Percentiles rank a stretch among this genome's conserved stretches.
Conservation (phyloP, 2,888 invertebrate genomes). For the Lottia gigantea region DNA sequence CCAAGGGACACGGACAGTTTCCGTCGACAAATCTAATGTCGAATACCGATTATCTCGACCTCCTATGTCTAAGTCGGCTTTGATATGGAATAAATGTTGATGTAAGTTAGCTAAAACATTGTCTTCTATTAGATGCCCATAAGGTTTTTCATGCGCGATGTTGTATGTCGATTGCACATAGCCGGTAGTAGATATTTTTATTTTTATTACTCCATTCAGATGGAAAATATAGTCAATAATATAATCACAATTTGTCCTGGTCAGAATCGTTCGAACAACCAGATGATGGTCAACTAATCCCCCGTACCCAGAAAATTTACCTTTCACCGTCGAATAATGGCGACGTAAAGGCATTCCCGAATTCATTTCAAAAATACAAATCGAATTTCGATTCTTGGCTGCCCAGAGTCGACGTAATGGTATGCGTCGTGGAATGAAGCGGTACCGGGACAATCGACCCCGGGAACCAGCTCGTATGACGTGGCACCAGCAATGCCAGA, state of each 20-base stretch:
- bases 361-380: slow-evolving; percentile 61
- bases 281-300: slow-evolving; percentile 50
- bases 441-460: slow-evolving; percentile 61
- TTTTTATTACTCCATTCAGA: slow-evolving; percentile 55
- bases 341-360: slow-evolving; percentile 53
- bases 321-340: slow-evolving; percentile 45
- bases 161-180: slow-evolving; percentile 53
- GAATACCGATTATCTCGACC: slow-evolving; percentile 50
- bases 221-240: slow-evolving; percentile 61
- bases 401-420: slow-evolving; percentile 42
- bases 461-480: slow-evolving; percentile 53
- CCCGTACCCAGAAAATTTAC: slow-evolving; percentile 33
- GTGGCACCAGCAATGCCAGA: slow-evolving; percentile 54
- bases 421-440: slow-evolving; percentile 51
- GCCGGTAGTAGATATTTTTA: slow-evolving; percentile 52
- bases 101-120: slow-evolving; percentile 53
- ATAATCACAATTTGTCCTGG: slow-evolving; percentile 57
- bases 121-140: slow-evolving; percentile 45
- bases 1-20: slow-evolving; percentile 41
- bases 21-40: slow-evolving; percentile 40
- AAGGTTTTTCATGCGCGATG: slow-evolving; percentile 42
- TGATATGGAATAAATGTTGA: slow-evolving; percentile 57
- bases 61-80: slow-evolving; percentile 59
- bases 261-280: slow-evolving; percentile 52
- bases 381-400: slow-evolving; percentile 40